Conservation (phyloP, 2,888 invertebrate genomes). For the Aspidapion aeneum region DNA sequence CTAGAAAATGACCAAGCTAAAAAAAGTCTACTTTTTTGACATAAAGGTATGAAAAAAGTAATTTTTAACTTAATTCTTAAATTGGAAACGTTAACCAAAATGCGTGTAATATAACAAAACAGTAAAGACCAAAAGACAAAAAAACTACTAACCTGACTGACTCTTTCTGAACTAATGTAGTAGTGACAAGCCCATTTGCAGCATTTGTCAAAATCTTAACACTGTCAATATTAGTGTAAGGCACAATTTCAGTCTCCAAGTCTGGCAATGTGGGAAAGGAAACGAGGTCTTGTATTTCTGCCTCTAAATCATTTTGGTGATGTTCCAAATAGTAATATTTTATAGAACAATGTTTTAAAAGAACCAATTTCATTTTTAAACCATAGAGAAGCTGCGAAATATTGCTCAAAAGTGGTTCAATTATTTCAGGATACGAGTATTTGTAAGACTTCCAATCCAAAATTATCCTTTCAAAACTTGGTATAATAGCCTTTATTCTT, state of each 20-base stretch:
- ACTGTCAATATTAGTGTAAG: background rate
- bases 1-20: too few species aligned
- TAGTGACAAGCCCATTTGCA: background rate
- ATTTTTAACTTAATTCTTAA: too few species aligned
- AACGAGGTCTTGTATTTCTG: constrained; percentile 48
- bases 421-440: constrained; percentile 74
- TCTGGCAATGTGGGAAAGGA: constrained; percentile 48
- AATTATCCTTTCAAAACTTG: constrained; percentile 36
- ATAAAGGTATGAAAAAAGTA: too few species aligned
- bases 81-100: too few species aligned
- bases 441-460: constrained; percentile 56
- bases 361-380: constrained; percentile 54
- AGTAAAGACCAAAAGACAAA: too few species aligned
- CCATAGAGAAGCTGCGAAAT: constrained; percentile 66
- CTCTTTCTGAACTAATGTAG: background rate
- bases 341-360: background rate
- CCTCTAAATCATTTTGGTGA: constrained; percentile 13
- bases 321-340: background rate
- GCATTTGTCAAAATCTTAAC: background rate
- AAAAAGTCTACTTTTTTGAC: too few species aligned
- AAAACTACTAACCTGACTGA: background rate
- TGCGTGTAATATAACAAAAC: too few species aligned
- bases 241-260: background rate
- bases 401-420: constrained; percentile 66
- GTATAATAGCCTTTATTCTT: constrained; percentile 15